A percentile compares a stretch with the other conserved stretches of the same genome.
Evolutionary conservation across 2,113 vertebrate genomes (phyloP).

Genomic region (Danionella cerebrum): DNA sequence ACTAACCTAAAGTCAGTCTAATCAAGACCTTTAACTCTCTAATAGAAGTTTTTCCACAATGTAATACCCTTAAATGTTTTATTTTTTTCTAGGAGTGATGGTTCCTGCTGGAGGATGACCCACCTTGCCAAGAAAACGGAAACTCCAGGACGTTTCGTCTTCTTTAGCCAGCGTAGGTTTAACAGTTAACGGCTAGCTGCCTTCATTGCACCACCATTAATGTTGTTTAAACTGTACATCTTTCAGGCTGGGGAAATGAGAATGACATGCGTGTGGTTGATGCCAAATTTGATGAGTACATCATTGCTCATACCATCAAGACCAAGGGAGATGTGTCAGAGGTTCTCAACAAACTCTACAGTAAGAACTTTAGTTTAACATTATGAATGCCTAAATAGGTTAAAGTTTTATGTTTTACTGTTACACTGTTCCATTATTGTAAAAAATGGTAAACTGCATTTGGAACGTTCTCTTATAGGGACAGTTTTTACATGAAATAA

Average conservation of each 20-base stretch:
- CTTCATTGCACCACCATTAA: not conserved
- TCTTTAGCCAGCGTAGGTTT: conserved; percentile 61
- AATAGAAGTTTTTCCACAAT: not conserved
- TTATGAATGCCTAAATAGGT: too few relatives aligned
- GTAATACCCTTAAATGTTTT: not conserved
- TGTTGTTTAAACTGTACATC: not conserved
- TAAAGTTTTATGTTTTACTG: too few relatives aligned
- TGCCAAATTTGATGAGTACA: conserved; percentile 62
- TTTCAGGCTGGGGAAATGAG: conserved; percentile 54
- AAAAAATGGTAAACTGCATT: too few relatives aligned
- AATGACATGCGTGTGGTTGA: conserved; percentile 64
- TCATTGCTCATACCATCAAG: conserved; percentile 68
- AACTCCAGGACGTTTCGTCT: conserved; percentile 66
- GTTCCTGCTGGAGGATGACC: conserved; percentile 62
- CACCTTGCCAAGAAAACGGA: conserved; percentile 63
- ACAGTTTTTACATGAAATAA: too few relatives aligned
- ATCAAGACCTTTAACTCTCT: not conserved
- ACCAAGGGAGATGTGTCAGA: conserved; percentile 41
- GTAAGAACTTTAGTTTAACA: conserved; percentile 47
- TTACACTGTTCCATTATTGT: too few relatives aligned
- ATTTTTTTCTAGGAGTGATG: conserved; percentile 53
- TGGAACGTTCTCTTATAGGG: too few relatives aligned
- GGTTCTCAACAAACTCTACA: conserved; percentile 72
- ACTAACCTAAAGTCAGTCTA: conserved; percentile 48
- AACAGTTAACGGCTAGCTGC: not conserved